Evolutionary conservation across 2,113 vertebrate genomes (phyloP).

Genomic region (Albula glossodonta): DNA sequence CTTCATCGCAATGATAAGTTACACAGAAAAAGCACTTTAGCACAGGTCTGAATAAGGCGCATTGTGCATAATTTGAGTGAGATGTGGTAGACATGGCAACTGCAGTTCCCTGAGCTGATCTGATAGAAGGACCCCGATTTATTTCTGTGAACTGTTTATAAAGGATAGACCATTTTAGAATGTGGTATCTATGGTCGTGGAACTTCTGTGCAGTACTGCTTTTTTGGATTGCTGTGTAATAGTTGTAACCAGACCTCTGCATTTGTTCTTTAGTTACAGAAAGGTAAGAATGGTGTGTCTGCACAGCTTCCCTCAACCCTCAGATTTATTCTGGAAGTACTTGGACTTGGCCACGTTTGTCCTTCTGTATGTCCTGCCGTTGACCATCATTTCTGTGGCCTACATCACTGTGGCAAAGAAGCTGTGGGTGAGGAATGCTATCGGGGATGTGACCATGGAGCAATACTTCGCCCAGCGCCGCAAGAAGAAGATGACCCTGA

Average conservation of each 20-base stretch:
- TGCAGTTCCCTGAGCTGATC: too few species aligned
- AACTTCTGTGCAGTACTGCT: neutral
- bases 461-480: constrained; percentile 69
- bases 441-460: constrained; percentile 75
- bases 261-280: constrained; percentile 57
- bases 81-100: too few species aligned
- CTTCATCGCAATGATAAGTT: too few species aligned
- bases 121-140: too few species aligned
- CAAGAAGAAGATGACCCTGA: constrained; percentile 74
- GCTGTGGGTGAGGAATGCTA: constrained; percentile 74
- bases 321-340: constrained; percentile 78
- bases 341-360: constrained; percentile 74
- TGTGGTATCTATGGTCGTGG: too few species aligned
- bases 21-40: too few species aligned
- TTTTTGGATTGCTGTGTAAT: neutral
- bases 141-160: too few species aligned
- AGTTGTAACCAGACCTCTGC: neutral
- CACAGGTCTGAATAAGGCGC: too few species aligned
- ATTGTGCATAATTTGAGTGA: too few species aligned
- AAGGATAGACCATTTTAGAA: too few species aligned
- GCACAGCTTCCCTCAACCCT: constrained; percentile 72
- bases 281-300: constrained; percentile 71
- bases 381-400: constrained; percentile 69
- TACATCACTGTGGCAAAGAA: constrained; percentile 75
- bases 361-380: constrained; percentile 72